phyloP scores from a whole-genome alignment of 1,140 invertebrate species.

The Diorhabda elongata region DNA sequence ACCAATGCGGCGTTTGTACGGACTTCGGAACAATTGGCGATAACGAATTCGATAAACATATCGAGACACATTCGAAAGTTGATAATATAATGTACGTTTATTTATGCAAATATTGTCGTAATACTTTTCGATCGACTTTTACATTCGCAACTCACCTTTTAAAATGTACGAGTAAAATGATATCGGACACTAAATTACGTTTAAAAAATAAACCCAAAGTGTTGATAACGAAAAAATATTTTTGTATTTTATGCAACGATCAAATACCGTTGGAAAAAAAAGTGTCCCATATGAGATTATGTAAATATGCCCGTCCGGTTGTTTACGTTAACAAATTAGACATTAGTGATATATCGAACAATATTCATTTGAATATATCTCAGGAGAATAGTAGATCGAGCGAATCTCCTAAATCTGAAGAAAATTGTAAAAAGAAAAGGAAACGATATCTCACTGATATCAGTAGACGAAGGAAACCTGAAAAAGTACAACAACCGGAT shows the following conservation, averaged over 20 bases:
- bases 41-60: constrained; percentile 27
- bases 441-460: constrained; percentile 22
- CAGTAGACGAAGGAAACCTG: constrained; percentile 8
- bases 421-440: constrained; percentile 18
- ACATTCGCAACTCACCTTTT: constrained; percentile 36
- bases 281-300: constrained; percentile 21
- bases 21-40: constrained; percentile 13
- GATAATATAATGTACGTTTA: constrained; percentile 32
- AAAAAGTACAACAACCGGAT: constrained; percentile 19
- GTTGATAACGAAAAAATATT: constrained; percentile 11
- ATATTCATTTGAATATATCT: neutral
- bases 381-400: neutral
- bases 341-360: neutral
- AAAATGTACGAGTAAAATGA: constrained; percentile 12
- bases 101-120: constrained; percentile 38
- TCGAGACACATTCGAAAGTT: constrained; percentile 27
- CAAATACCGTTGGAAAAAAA: constrained; percentile 22
- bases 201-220: too few relatives aligned
- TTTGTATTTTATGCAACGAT: constrained; percentile 34
- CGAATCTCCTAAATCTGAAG: neutral
- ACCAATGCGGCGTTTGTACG: constrained; percentile 33
- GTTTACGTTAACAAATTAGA: constrained; percentile 23
- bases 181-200: too few relatives aligned
- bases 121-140: constrained; percentile 35
- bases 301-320: constrained; percentile 30